Evolutionary conservation across 1,140 invertebrate species (phyloP).

Genomic region (Rhopalosiphum maidis): DNA sequence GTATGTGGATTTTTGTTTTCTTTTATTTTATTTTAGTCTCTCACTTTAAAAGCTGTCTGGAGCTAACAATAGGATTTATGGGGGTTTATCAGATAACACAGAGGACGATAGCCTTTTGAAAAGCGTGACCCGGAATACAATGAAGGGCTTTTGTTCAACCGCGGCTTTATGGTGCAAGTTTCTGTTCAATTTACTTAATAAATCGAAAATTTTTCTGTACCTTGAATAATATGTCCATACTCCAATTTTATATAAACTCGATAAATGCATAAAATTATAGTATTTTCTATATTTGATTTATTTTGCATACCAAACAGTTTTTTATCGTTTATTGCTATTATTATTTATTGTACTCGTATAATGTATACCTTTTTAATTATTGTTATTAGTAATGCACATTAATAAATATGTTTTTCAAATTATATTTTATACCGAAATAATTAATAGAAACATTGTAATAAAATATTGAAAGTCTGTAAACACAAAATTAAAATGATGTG

Average conservation of each 20-base stretch:
- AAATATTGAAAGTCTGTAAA: background rate
- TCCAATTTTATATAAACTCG: constrained; percentile 13
- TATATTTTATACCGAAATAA: too few species aligned
- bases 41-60: constrained; percentile 55
- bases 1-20: constrained; percentile 19
- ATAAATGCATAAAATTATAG: background rate
- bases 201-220: constrained; percentile 3
- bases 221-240: background rate
- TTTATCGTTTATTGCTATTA: background rate
- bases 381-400: background rate
- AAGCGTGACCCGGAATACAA: constrained; percentile 55
- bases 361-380: background rate
- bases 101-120: constrained; percentile 55
- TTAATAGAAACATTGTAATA: background rate
- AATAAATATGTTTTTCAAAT: too few species aligned
- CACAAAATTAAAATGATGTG: background rate
- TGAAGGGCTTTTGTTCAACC: constrained; percentile 55
- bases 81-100: constrained; percentile 56
- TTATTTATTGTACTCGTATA: background rate
- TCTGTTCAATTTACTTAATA: constrained; percentile 57
- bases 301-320: background rate
- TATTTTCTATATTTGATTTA: background rate
- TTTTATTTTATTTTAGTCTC: constrained; percentile 45
- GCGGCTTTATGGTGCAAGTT: constrained; percentile 53
- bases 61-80: constrained; percentile 54